phyloP scores from a whole-genome alignment of 2,797 vertebrate genomes.

The Podarcis siculus region DNA sequence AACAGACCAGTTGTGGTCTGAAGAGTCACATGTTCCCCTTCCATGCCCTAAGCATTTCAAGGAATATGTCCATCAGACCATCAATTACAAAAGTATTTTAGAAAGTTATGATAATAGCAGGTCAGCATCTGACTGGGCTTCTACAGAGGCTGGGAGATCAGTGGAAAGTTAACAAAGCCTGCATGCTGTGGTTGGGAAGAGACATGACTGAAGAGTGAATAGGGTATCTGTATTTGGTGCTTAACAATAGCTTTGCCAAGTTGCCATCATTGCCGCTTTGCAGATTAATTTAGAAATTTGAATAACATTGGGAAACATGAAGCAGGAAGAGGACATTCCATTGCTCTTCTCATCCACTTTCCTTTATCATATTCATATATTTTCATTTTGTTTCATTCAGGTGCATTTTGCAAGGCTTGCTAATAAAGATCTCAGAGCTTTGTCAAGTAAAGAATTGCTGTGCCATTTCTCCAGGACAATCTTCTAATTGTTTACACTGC shows the following conservation, averaged over 20 bases:
- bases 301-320: conserved; percentile 55
- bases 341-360: background rate
- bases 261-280: conserved; percentile 20
- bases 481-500: background rate
- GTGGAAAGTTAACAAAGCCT: conserved; percentile 49
- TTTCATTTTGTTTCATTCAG: background rate
- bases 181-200: conserved; percentile 53
- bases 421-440: conserved; percentile 33
- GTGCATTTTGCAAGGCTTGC: conserved; percentile 34
- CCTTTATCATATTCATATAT: conserved; percentile 36
- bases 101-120: conserved; percentile 15
- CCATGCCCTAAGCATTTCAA: accelerated
- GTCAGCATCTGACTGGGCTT: background rate
- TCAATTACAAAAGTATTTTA: background rate
- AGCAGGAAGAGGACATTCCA: conserved; percentile 7
- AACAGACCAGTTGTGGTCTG: too few relatives aligned
- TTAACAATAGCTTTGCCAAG: conserved; percentile 35
- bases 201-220: conserved; percentile 31
- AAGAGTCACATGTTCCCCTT: too few relatives aligned
- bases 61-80: background rate
- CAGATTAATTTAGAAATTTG: conserved; percentile 69
- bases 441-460: conserved; percentile 3
- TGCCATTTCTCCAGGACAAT: conserved; percentile 5
- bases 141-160: background rate
- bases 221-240: conserved; percentile 7